Base-by-base conservation (phyloP, 2,113 vertebrate genomes). In the Corydoras maculifer region DNA sequence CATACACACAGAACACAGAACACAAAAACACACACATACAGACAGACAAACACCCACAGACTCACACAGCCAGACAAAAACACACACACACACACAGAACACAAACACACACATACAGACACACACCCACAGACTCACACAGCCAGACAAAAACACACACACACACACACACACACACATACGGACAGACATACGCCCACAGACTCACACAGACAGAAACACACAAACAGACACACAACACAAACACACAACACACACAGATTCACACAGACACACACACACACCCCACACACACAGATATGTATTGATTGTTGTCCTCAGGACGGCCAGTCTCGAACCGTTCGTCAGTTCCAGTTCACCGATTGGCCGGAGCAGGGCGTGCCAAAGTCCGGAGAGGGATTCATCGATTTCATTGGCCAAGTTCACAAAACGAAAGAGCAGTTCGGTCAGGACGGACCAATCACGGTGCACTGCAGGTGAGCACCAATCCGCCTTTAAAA, bases 381-480 rank as follows among this genome's bases (percentile, higher is more conserved):
- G 84, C 89, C 89, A 84, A 90, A 90, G 76, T 90, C 89, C 72
- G 89, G 89, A 51, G 89, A 90, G 77, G 89, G 89, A 67, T 90
- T 90, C 73, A 90, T 90, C 51, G 89, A 90, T 79, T 90, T 90
- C 55, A 90, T 90, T 70, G 89, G 89, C 61, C 89, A 90, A 75
- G 89, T 90, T 69, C 89, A 90, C 81, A 90, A 90, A 86, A 90
- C 89, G 63, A 90, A 90, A 84, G 89, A 90, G 57, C 89, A 90
- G 82, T 90, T 90, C 76, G 89, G 89, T 73, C 89, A 90, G 75
- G 89, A 90, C 51, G 89, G 89, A 25, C 89, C 89, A 58, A 90
- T 90, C 18, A 79, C 85, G n/a, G 89, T 90, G 58, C 89, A 90
- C 80, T 90, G 89, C 87, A 90, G 89, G 89, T 89, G 63, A 75